phyloP scores from a whole-genome alignment of 2,888 invertebrate genomes.

The Cynaeus angustus region DNA sequence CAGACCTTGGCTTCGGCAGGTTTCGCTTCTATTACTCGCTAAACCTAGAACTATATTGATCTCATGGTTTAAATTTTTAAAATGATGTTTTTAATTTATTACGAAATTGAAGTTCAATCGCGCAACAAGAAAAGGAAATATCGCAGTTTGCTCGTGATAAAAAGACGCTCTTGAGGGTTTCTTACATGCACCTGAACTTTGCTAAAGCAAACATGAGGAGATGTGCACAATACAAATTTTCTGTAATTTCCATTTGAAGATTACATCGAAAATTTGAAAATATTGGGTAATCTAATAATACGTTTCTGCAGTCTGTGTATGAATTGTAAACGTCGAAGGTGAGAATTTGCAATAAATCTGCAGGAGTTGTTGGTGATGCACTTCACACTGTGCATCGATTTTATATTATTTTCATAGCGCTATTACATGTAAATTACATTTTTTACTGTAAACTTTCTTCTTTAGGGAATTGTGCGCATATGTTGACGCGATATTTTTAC shows the following conservation, averaged over 20 bases:
- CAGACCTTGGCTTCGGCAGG: slow-evolving; percentile 58
- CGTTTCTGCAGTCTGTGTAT: neutral
- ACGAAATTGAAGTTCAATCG: neutral
- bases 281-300: slow-evolving; percentile 20
- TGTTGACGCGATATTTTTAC: too few species aligned
- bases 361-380: too few species aligned
- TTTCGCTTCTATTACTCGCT: slow-evolving; percentile 58
- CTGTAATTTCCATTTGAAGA: slow-evolving; percentile 13
- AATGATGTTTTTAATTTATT: slow-evolving; percentile 7
- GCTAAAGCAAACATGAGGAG: slow-evolving; percentile 17
- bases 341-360: neutral
- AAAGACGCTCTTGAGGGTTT: slow-evolving; percentile 16
- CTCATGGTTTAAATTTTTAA: too few species aligned
- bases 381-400: too few species aligned
- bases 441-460: too few species aligned
- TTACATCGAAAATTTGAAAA: slow-evolving; percentile 31
- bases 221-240: slow-evolving; percentile 16
- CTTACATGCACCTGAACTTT: slow-evolving; percentile 24
- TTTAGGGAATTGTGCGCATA: too few species aligned
- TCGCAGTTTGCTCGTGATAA: slow-evolving; percentile 15
- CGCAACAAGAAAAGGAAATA: neutral
- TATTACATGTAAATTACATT: too few species aligned
- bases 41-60: neutral
- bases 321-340: neutral
- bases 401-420: too few species aligned